Evolutionary conservation across 30 jellyfish, hydroid and myxozoan species (phyloP).

Genomic region (Aurelia sp.): DNA sequence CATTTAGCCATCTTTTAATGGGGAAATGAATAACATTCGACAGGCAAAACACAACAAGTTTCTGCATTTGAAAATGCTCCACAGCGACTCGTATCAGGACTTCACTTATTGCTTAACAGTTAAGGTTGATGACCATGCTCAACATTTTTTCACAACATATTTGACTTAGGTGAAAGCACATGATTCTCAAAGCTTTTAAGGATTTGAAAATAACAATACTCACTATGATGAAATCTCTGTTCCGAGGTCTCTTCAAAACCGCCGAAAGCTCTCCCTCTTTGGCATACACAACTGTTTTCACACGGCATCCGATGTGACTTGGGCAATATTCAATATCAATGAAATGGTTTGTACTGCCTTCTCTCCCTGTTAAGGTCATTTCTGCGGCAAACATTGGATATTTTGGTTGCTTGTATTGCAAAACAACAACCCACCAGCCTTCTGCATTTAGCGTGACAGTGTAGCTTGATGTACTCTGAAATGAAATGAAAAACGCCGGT

Average conservation of each 20-base stretch:
- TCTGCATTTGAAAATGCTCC: too few relatives aligned
- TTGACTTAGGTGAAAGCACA: too few relatives aligned
- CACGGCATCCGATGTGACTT: constrained; percentile 77
- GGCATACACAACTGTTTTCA: background rate
- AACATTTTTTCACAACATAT: too few relatives aligned
- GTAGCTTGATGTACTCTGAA: background rate
- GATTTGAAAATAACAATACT: background rate
- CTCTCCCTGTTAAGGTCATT: constrained; percentile 2
- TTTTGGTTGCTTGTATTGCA: constrained; percentile 72
- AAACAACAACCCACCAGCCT: constrained; percentile 31
- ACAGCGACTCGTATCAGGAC: too few relatives aligned
- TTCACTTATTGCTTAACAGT: too few relatives aligned
- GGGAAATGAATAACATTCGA: too few relatives aligned
- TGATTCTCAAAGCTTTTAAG: background rate
- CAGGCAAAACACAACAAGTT: too few relatives aligned
- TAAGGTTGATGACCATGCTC: too few relatives aligned
- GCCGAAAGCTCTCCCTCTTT: constrained; percentile 21
- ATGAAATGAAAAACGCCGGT: background rate
- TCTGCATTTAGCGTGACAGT: constrained; percentile 5
- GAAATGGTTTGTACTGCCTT: background rate
- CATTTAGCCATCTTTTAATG: too few relatives aligned
- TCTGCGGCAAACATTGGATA: constrained; percentile 37
- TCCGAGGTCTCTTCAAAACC: constrained; percentile 34
- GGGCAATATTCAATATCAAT: constrained; percentile 61
- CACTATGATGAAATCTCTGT: constrained; percentile 46